Evolutionary conservation across 2,888 invertebrate genomes (phyloP).

Genomic region (Dasypogon diadema): DNA sequence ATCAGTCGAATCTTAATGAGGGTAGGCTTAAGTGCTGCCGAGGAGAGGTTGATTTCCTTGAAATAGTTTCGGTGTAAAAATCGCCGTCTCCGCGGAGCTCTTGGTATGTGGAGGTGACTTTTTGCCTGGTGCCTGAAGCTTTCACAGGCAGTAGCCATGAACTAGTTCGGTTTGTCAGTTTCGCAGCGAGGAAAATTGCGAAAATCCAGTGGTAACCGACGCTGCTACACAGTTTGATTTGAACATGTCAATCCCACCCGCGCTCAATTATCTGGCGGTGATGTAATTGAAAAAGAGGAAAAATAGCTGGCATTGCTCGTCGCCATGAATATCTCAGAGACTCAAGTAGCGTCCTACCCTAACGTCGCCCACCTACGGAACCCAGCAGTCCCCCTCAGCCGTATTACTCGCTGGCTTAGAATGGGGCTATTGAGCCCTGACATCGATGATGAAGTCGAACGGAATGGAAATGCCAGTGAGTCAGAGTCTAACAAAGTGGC

Average conservation of each 20-base stretch:
- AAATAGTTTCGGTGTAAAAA: slow-evolving; percentile 1
- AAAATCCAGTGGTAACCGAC: not conserved
- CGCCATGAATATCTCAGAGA: no score
- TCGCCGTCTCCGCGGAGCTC: not conserved
- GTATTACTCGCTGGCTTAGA: not conserved
- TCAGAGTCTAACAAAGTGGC: slow-evolving; percentile 43
- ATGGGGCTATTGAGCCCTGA: slow-evolving; percentile 47
- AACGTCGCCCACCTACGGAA: not conserved
- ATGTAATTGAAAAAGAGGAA: slow-evolving; percentile 36
- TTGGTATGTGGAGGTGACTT: no score
- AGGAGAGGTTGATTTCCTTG: slow-evolving; percentile 34
- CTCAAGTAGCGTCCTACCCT: slow-evolving; percentile 32
- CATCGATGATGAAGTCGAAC: slow-evolving; percentile 45
- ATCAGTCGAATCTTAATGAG: not conserved
- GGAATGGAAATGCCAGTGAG: slow-evolving; percentile 47
- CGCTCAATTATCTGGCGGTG: slow-evolving; percentile 22
- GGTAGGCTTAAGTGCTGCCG: not conserved
- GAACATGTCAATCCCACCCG: slow-evolving; percentile 4
- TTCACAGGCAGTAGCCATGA: slow-evolving; percentile 3
- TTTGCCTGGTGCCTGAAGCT: not conserved
- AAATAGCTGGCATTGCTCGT: slow-evolving; percentile 19
- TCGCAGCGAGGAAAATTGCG: not conserved
- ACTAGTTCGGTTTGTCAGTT: not conserved
- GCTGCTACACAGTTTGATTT: no score
- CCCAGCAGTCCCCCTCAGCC: not conserved